Percentiles rank a stretch among this genome's conserved stretches.
These are phyloP conservation scores for Lepidostoma basale DNA, from an alignment of 1,140 invertebrate species.

Conservation along the genomic window DNA sequence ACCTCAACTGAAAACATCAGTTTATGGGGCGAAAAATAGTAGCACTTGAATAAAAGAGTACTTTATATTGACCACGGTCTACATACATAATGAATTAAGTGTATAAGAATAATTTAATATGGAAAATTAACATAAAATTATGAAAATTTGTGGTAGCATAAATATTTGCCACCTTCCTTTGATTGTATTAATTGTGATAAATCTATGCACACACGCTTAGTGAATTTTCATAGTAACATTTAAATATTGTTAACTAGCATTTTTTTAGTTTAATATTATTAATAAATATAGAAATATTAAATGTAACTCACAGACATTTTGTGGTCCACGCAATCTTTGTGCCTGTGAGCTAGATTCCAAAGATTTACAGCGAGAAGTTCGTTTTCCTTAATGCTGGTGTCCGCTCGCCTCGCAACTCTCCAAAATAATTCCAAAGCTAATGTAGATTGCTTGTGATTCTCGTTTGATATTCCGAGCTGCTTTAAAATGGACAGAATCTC, in stretches of 20 bases:
- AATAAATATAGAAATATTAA: background rate
- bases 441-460: slow-evolving; percentile 68
- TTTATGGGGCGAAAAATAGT: too few species aligned
- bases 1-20: too few species aligned
- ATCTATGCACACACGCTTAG: background rate
- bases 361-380: slow-evolving; percentile 74
- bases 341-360: slow-evolving; percentile 71
- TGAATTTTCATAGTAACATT: background rate
- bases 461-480: slow-evolving; percentile 63
- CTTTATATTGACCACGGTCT: too few species aligned
- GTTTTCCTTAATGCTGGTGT: slow-evolving; percentile 67
- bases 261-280: background rate
- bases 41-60: too few species aligned
- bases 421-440: slow-evolving; percentile 77
- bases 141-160: too few species aligned
- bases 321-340: slow-evolving; percentile 48
- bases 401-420: slow-evolving; percentile 71
- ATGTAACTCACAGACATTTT: slow-evolving; percentile 53
- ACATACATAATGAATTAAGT: too few species aligned
- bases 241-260: background rate
- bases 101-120: too few species aligned
- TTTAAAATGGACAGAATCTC: slow-evolving; percentile 79
- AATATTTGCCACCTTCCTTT: too few species aligned
- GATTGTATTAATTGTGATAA: too few species aligned
- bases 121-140: too few species aligned